phyloP scores from a whole-genome alignment of 2,888 invertebrate species.

The Eristalis tenax region DNA sequence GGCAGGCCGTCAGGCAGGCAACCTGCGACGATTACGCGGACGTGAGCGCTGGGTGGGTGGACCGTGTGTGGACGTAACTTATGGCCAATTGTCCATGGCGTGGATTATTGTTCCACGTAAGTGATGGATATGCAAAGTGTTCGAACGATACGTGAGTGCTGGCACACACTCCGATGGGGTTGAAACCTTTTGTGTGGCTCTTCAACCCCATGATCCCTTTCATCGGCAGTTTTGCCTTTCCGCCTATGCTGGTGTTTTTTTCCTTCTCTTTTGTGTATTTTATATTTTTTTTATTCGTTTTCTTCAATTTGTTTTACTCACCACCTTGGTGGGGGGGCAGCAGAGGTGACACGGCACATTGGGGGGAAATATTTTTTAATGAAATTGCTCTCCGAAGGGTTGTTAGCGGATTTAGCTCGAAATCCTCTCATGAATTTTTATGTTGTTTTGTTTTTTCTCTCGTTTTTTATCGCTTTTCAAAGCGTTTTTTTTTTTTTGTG shows the following conservation, averaged over 20 bases:
- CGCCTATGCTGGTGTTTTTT: constrained; percentile 9
- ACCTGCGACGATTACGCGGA: background rate
- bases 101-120: constrained; percentile 66
- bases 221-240: constrained; percentile 15
- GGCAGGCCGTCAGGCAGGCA: background rate
- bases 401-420: constrained; percentile 66
- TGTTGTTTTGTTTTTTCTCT: constrained; percentile 28
- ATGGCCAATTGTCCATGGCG: constrained; percentile 70
- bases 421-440: constrained; percentile 71
- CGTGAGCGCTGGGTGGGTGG: background rate
- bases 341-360: constrained; percentile 31
- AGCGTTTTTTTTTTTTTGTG: background rate
- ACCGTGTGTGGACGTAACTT: constrained; percentile 28
- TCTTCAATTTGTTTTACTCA: constrained; percentile 56
- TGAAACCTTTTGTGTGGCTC: constrained; percentile 41
- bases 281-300: constrained; percentile 54
- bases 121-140: constrained; percentile 69
- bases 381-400: constrained; percentile 70
- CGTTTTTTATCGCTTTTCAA: constrained; percentile 51
- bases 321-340: background rate
- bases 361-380: constrained; percentile 48
- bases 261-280: constrained; percentile 24
- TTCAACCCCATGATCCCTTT: constrained; percentile 24
- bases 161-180: constrained; percentile 13
- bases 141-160: constrained; percentile 39